Percentiles rank a stretch among this genome's conserved stretches.
These are phyloP conservation scores for Phragmatobia fuliginosa DNA, from an alignment of 2,888 invertebrate species.

Conservation along the genomic window DNA sequence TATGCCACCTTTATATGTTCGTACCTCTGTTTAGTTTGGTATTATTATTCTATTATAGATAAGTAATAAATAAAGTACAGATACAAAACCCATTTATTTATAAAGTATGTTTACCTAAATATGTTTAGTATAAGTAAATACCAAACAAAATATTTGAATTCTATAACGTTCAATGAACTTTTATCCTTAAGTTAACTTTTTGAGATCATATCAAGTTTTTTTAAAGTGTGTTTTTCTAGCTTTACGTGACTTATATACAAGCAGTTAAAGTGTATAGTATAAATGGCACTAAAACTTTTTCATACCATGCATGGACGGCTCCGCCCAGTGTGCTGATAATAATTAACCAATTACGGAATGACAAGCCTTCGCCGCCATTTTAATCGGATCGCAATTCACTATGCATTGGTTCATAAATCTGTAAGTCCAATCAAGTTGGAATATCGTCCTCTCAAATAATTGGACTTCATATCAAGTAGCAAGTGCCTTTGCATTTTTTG, in stretches of 20 bases:
- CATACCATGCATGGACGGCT: slow-evolving; percentile 63
- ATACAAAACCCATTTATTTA: too few relatives aligned
- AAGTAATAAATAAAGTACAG: not conserved
- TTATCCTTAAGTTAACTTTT: not conserved
- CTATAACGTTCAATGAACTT: not conserved
- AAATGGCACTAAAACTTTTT: slow-evolving; percentile 20
- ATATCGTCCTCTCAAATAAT: slow-evolving; percentile 45
- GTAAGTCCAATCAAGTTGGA: slow-evolving; percentile 48
- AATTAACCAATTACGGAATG: slow-evolving; percentile 85
- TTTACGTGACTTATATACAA: too few relatives aligned
- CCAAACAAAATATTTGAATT: too few relatives aligned
- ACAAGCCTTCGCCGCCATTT: slow-evolving; percentile 81
- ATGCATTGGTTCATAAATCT: slow-evolving; percentile 69
- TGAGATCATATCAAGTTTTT: not conserved
- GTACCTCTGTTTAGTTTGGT: slow-evolving; percentile 16
- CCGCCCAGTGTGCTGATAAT: slow-evolving; percentile 79
- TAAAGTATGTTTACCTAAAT: too few relatives aligned
- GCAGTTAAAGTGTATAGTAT: not conserved
- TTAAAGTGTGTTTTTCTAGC: too few relatives aligned
- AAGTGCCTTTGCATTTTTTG: slow-evolving; percentile 32
- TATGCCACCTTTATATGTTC: slow-evolving; percentile 14
- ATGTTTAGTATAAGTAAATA: too few relatives aligned
- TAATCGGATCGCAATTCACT: slow-evolving; percentile 78
- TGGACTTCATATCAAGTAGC: slow-evolving; percentile 49
- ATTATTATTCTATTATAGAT: not conserved